These are phyloP conservation scores for Phrixothrix hirtus DNA, from an alignment of 2,888 invertebrate genomes.

Conservation along the genomic window DNA sequence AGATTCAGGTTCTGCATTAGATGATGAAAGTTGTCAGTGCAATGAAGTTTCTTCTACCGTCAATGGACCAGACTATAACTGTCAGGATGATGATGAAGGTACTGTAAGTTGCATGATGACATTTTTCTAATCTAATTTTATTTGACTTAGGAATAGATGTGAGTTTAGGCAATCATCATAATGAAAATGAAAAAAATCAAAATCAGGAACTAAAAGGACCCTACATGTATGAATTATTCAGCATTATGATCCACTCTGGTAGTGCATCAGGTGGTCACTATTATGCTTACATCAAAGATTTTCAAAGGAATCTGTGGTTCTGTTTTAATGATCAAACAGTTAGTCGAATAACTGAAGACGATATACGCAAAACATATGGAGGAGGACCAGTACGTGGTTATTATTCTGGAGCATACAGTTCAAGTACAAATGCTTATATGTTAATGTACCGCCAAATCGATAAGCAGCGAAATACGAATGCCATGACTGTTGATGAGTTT, in stretches of 20 bases:
- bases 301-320: conserved; percentile 75
- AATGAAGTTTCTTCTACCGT: conserved; percentile 53
- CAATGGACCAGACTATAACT: conserved; percentile 52
- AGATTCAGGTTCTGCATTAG: conserved; percentile 69
- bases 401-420: conserved; percentile 75
- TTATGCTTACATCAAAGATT: conserved; percentile 87
- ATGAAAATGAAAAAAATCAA: conserved; percentile 60
- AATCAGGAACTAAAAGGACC: conserved; percentile 63
- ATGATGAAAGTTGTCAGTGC: conserved; percentile 63
- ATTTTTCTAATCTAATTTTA: neutral
- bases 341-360: conserved; percentile 71
- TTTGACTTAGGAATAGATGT: conserved; percentile 62
- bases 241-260: conserved; percentile 91
- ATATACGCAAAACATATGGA: conserved; percentile 82
- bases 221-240: conserved; percentile 82
- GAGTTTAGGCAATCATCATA: conserved; percentile 59
- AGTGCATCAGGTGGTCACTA: conserved; percentile 91
- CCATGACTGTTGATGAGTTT: conserved; percentile 69
- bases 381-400: conserved; percentile 68
- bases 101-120: too few relatives aligned
- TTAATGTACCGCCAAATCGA: conserved; percentile 84
- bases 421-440: conserved; percentile 90
- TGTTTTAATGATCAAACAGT: conserved; percentile 89
- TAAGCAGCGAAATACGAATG: conserved; percentile 63
- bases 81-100: conserved; percentile 68